Evolutionary conservation across 2,113 vertebrate genomes (phyloP), one percentile per base, ranked within the genome.

Genomic region (Aldabrachelys gigantea): DNA sequence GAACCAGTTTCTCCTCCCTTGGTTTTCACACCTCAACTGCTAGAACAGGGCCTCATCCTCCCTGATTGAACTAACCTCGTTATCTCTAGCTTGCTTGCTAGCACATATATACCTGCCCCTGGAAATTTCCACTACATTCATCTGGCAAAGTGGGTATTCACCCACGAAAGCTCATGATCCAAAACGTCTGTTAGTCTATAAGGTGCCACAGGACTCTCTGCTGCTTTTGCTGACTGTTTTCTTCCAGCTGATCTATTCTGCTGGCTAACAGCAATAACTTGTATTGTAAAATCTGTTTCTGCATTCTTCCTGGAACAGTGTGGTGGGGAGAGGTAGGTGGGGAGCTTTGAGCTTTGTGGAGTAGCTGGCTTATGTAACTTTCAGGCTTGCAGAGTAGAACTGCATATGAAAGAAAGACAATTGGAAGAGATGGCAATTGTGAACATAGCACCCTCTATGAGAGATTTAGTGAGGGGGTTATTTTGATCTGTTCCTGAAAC

Each of bases 401-500:
- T 72, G 59, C 19, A 50, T 54, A 57, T 80, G 89, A 95, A 84
- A 86, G 82, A 89, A 88, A 82, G 81, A 35, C 79, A 69, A 29
- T 35, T 84, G 91, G 94, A 92, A 57, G 80, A 41, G 3, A 2
- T 50, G 91, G 82, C 9, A 9, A 65, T 41, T 82, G 78, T 87
- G 89, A 92, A 89, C 25, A 44, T 44, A 80, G 94, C 84, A 91
- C 83, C 83, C 84, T 24, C 90, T 80, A 65, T 3, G 72, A 0
- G 6, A 93, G 93, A 85, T 93, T 94, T 96, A 95, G 87, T 89
- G 89, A 62, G 87, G 89, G 90, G 29, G 5, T 76, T 47, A n/a
- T 82, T 97, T 96, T 93, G 87, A 95, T 57, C 83, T 94, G 47
- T 93, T 97, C 93, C 95, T 92, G 50, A 93, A 93, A 47, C 75